Conservation (phyloP, 2,797 vertebrate species). For the Peromyscus aztecus region DNA sequence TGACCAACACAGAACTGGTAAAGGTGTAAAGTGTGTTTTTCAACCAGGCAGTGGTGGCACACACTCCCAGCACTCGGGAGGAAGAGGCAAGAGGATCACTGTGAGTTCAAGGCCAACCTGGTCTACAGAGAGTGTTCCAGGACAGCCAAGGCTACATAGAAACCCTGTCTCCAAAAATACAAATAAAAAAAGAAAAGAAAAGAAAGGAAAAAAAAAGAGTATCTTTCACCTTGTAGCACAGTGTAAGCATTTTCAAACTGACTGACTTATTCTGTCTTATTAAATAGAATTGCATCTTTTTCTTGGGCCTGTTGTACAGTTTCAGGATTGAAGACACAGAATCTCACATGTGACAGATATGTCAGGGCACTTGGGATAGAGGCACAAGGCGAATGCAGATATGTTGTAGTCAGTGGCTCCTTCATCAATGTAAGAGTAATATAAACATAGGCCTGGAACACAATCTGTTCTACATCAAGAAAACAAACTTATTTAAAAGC, state of each 20-base stretch:
- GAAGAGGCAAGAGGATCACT: too few species aligned
- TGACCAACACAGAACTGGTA: neutral
- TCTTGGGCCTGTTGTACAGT: neutral
- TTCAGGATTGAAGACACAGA: constrained; percentile 22
- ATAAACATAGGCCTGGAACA: neutral
- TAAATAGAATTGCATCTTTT: neutral
- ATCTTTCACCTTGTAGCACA: neutral
- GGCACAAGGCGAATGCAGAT: neutral
- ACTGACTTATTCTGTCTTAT: neutral
- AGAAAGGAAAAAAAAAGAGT: neutral
- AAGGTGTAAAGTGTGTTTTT: neutral
- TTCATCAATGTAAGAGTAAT: neutral
- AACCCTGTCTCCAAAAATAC: too few species aligned
- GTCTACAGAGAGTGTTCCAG: too few species aligned
- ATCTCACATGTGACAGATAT: neutral
- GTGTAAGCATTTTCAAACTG: neutral
- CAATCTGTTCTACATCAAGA: neutral
- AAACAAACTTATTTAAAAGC: neutral
- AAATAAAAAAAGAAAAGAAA: too few species aligned
- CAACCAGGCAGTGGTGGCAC: too few species aligned
- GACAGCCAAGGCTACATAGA: too few species aligned
- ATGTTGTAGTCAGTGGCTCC: neutral
- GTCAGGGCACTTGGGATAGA: neutral
- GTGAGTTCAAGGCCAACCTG: too few species aligned
- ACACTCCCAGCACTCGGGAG: too few species aligned